These are phyloP conservation scores for Ceraclea dissimilis DNA, from an alignment of 2,888 invertebrate species.

Conservation along the genomic window DNA sequence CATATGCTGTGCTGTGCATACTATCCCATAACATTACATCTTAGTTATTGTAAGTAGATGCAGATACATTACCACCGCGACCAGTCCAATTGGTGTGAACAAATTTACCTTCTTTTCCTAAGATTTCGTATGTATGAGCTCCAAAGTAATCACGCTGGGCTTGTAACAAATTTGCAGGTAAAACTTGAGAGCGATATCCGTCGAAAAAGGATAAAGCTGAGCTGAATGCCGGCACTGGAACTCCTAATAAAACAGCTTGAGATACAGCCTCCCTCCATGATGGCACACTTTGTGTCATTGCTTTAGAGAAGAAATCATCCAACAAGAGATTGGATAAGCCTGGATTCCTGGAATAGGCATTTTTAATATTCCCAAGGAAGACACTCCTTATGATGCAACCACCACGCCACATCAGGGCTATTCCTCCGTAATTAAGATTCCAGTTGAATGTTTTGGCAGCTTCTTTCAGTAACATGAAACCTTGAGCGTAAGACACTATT, in stretches of 20 bases:
- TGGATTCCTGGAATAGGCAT: slow-evolving; percentile 86
- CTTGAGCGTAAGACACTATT: slow-evolving; percentile 98
- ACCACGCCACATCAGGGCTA: slow-evolving; percentile 99
- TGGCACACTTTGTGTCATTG: slow-evolving; percentile 70
- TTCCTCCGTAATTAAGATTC: slow-evolving; percentile 95
- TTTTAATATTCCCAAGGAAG: slow-evolving; percentile 52
- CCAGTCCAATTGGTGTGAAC: slow-evolving; percentile 99
- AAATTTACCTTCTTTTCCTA: slow-evolving; percentile 77
- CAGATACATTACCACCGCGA: slow-evolving; percentile 90
- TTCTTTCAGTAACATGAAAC: slow-evolving; percentile 90
- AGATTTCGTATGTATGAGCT: slow-evolving; percentile 94
- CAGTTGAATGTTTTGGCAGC: slow-evolving; percentile 80
- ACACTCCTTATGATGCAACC: slow-evolving; percentile 95
- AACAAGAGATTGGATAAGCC: slow-evolving; percentile 78
- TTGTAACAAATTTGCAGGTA: slow-evolving; percentile 95
- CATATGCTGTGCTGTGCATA: not conserved
- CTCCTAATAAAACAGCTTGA: slow-evolving; percentile 65
- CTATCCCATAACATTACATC: not conserved
- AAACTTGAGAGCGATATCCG: slow-evolving; percentile 76
- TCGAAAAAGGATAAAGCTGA: slow-evolving; percentile 96
- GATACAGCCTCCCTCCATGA: slow-evolving; percentile 82
- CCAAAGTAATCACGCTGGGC: slow-evolving; percentile 98
- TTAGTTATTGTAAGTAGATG: slow-evolving; percentile 65
- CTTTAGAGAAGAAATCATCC: slow-evolving; percentile 87
- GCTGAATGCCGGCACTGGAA: slow-evolving; percentile 88